Percentiles rank a stretch among this genome's conserved stretches.
Conservation (phyloP, 1,140 invertebrate species). For the Bemisia tabaci region DNA sequence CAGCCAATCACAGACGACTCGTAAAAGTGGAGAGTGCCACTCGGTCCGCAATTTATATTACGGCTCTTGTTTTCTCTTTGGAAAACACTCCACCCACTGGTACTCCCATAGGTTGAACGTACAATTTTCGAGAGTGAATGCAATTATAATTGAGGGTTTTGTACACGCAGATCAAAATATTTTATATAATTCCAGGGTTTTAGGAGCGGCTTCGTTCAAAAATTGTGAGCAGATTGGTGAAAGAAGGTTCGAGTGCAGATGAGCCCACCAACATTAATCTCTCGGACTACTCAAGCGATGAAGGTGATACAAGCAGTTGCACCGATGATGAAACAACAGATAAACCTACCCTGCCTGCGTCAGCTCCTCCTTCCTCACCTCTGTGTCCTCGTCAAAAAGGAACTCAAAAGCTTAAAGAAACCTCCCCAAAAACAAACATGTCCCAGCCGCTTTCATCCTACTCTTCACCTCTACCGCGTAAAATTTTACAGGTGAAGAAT, state of each 20-base stretch:
- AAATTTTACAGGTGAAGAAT: background rate
- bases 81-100: too few species aligned
- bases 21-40: too few species aligned
- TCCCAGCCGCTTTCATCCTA: background rate
- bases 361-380: background rate
- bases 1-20: too few species aligned
- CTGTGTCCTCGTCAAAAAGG: background rate
- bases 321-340: background rate
- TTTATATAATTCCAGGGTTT: too few species aligned
- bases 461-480: background rate
- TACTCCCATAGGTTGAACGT: too few species aligned
- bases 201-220: constrained; percentile 61
- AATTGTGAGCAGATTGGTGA: constrained; percentile 58
- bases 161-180: too few species aligned
- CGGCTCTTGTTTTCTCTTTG: too few species aligned
- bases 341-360: background rate
- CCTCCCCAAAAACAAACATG: background rate
- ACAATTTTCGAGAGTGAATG: too few species aligned
- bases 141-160: too few species aligned
- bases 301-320: background rate
- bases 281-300: constrained; percentile 58
- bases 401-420: background rate
- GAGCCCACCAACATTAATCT: constrained; percentile 71
- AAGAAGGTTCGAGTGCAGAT: constrained; percentile 73
- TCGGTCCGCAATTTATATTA: too few species aligned